phyloP scores from a whole-genome alignment of 1,140 invertebrate genomes.

The Drosophila setifemur region DNA sequence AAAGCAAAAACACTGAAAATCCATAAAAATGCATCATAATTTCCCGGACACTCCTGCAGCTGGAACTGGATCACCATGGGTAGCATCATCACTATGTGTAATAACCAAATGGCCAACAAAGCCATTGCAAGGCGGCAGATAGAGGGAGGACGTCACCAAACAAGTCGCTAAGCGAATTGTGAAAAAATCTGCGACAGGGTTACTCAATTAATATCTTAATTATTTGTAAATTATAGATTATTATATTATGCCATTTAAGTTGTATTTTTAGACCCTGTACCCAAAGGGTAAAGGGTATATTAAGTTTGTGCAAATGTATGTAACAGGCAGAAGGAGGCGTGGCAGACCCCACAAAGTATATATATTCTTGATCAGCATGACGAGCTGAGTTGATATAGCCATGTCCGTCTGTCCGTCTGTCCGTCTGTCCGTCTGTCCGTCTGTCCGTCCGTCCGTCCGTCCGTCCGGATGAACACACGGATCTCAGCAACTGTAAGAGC shows the following conservation, averaged over 20 bases:
- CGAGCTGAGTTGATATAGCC: too few species aligned
- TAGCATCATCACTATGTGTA: conserved; percentile 22
- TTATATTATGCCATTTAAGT: not conserved
- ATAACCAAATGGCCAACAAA: conserved; percentile 12
- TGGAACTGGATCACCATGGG: conserved; percentile 58
- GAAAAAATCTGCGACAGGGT: conserved; percentile 4
- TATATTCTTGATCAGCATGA: too few species aligned
- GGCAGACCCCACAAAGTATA: too few species aligned
- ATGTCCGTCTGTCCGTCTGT: too few species aligned
- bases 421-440: too few species aligned
- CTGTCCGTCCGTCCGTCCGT: too few species aligned
- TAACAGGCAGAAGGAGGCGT: too few species aligned
- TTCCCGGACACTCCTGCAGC: conserved; percentile 45
- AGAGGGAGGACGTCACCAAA: not conserved
- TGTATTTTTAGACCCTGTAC: too few species aligned
- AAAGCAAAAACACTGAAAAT: conserved; percentile 79
- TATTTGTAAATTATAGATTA: not conserved
- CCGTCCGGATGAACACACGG: too few species aligned
- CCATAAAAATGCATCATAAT: conserved; percentile 83
- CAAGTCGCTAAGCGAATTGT: not conserved
- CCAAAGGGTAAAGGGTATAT: too few species aligned
- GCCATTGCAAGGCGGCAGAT: not conserved
- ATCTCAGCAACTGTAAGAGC: too few species aligned
- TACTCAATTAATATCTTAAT: not conserved
- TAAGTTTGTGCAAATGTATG: too few species aligned